These are phyloP conservation scores for Hemitrygon akajei DNA, from an alignment of 2,797 vertebrate species.

Conservation along the genomic window DNA sequence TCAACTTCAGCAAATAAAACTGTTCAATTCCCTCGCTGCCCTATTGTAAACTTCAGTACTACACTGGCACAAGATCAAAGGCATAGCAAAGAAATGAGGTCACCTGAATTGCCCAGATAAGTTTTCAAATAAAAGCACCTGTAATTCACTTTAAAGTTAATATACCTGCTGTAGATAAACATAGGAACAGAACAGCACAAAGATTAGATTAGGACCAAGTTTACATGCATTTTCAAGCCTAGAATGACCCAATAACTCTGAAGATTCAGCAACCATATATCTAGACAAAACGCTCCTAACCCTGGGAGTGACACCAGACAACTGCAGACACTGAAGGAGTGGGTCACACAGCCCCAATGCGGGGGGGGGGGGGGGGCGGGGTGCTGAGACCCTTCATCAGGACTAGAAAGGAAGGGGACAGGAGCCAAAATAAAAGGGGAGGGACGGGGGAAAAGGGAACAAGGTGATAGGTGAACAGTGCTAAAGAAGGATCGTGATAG, in stretches of 20 bases:
- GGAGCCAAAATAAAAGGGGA: too few relatives aligned
- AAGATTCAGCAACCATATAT: too few relatives aligned
- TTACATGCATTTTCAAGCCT: background rate
- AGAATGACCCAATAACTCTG: background rate
- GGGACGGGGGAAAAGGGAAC: too few relatives aligned
- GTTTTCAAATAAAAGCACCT: background rate
- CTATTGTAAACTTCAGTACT: background rate
- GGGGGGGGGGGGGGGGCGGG: too few relatives aligned
- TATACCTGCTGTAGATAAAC: background rate
- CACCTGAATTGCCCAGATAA: constrained; percentile 4
- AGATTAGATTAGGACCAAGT: background rate
- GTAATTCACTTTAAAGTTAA: background rate
- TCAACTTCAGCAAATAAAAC: background rate
- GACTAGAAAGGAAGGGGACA: too few relatives aligned
- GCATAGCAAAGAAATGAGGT: constrained; percentile 24
- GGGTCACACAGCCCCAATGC: too few relatives aligned
- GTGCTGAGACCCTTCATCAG: too few relatives aligned
- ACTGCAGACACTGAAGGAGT: too few relatives aligned
- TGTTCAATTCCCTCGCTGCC: background rate
- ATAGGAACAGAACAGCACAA: background rate
- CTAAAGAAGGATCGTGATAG: too few relatives aligned
- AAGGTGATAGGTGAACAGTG: too few relatives aligned
- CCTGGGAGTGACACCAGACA: too few relatives aligned
- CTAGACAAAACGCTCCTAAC: too few relatives aligned
- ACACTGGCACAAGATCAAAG: background rate